These are phyloP conservation scores for Drosophila rubida DNA, from an alignment of 2,888 invertebrate species.

Conservation along the genomic window DNA sequence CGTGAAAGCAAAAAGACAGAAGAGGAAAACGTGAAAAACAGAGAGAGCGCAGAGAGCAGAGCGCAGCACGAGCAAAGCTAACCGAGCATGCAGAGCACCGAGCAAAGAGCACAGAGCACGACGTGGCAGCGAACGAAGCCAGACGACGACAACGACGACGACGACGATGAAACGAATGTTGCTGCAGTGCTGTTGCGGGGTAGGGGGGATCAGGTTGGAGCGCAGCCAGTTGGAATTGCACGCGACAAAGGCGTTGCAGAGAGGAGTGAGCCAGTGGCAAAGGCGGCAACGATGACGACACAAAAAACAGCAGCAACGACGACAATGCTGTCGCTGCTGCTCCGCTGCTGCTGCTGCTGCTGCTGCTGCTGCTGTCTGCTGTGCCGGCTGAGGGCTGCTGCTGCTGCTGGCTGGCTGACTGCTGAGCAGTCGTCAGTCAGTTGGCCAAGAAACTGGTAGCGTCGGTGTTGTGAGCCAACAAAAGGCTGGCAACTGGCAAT, in stretches of 20 bases:
- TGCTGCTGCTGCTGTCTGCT: conserved; percentile 12
- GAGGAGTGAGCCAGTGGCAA: conserved; percentile 15
- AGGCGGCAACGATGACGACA: conserved; percentile 67
- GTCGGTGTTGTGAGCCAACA: conserved; percentile 80
- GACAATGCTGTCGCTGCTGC: conserved; percentile 20
- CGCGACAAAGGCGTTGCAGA: conserved; percentile 52
- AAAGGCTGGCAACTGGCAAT: conserved; percentile 75
- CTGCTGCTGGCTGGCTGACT: conserved; percentile 77
- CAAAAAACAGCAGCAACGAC: conserved; percentile 55
- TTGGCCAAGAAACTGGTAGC: conserved; percentile 83
- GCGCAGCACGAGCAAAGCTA: conserved; percentile 8
- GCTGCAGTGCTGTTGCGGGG: conserved; percentile 11
- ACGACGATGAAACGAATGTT: conserved; percentile 28
- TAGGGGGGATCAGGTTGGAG: conserved; percentile 77
- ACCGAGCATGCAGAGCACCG: conserved; percentile 30
- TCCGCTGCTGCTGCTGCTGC: conserved; percentile 42
- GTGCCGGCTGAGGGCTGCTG: conserved; percentile 76
- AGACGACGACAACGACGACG: conserved; percentile 36
- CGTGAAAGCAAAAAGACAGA: conserved; percentile 11
- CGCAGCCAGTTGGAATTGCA: conserved; percentile 82
- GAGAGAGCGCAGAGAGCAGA: conserved; percentile 31
- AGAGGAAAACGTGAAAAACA: conserved; percentile 23
- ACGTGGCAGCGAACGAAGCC: conserved; percentile 43
- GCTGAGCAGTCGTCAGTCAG: conserved; percentile 83
- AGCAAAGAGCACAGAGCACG: conserved; percentile 39